phyloP scores from a whole-genome alignment of 2,797 vertebrate species.

The Catamblyrhynchus diadema region DNA sequence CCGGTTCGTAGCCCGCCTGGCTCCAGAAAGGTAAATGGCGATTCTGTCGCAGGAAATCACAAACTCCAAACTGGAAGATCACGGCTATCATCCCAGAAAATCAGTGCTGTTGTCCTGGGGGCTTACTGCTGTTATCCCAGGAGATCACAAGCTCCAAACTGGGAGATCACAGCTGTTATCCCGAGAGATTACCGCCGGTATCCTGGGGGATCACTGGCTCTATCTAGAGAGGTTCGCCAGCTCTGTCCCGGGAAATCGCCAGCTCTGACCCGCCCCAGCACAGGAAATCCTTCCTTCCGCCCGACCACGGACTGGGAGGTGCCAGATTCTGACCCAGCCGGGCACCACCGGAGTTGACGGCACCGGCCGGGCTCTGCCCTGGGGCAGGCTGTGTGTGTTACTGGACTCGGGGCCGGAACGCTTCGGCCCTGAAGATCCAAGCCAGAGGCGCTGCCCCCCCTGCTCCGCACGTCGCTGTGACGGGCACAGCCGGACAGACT shows the following conservation, averaged over 20 bases:
- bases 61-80: background rate
- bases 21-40: fast-evolving
- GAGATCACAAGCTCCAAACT: background rate
- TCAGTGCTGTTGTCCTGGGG: too few species aligned
- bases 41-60: background rate
- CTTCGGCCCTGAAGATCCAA: background rate
- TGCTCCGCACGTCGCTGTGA: fast-evolving
- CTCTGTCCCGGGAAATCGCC: background rate
- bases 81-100: background rate
- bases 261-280: background rate
- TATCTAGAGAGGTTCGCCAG: background rate
- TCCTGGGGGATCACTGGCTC: background rate
- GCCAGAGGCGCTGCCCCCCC: background rate
- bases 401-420: too few species aligned
- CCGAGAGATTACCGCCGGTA: background rate
- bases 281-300: too few species aligned
- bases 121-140: background rate
- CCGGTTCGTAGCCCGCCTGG: background rate
- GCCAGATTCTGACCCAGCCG: background rate
- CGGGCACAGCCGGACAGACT: background rate
- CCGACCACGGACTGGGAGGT: too few species aligned
- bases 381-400: too few species aligned
- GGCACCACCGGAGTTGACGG: background rate
- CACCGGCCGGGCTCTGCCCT: too few species aligned
- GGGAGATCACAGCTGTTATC: background rate